Conservation (phyloP, 2,888 invertebrate species). For the Linnaemya vulpina region DNA sequence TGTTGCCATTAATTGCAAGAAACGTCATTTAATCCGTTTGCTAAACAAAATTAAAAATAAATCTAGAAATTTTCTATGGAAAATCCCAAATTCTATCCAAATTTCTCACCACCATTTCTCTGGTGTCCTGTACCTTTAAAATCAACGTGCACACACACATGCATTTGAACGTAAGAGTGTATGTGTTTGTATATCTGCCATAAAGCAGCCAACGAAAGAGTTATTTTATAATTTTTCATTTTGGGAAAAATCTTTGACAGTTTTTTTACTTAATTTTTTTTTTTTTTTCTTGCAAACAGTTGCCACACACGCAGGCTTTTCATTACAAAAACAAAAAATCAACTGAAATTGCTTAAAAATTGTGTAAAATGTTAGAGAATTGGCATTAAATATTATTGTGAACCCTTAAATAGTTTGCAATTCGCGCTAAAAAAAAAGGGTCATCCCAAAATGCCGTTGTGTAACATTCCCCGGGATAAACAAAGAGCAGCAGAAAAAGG, state of each 20-base stretch:
- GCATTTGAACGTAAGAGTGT: no score
- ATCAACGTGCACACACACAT: no score
- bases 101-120: constrained; percentile 73
- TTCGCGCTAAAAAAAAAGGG: constrained; percentile 72
- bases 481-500: constrained; percentile 57
- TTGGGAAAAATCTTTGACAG: constrained; percentile 75
- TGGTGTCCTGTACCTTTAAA: no score
- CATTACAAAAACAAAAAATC: constrained; percentile 39
- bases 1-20: constrained; percentile 52
- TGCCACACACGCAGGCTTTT: constrained; percentile 9
- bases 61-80: constrained; percentile 51
- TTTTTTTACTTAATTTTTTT: constrained; percentile 71
- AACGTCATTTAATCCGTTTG: constrained; percentile 54
- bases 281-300: constrained; percentile 73
- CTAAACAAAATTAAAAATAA: constrained; percentile 51
- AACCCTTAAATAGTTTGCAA: constrained; percentile 73
- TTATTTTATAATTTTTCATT: constrained; percentile 74
- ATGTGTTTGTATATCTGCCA: constrained; percentile 36
- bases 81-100: constrained; percentile 31
- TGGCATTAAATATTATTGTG: constrained; percentile 61
- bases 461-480: constrained; percentile 67
- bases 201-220: constrained; percentile 67
- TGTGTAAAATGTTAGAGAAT: constrained; percentile 62
- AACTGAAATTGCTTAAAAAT: constrained; percentile 59
- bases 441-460: constrained; percentile 69